A percentile compares a stretch with the other conserved stretches of the same genome.
Evolutionary conservation across 37 sponge, comb jelly and placozoan genomes (phyloP).

Genomic region (Aphrocallistes beatrix): DNA sequence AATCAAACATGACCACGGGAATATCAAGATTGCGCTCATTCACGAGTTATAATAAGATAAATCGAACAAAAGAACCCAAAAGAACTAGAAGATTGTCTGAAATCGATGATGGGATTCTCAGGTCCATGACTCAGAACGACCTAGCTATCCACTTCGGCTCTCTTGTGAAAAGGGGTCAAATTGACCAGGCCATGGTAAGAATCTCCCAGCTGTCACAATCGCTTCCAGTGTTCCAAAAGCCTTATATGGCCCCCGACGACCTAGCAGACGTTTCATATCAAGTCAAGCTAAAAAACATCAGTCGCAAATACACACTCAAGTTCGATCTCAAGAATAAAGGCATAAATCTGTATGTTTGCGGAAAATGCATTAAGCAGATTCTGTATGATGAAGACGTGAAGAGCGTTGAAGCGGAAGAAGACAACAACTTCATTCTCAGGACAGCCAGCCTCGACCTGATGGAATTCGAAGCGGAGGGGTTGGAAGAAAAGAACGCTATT

Average conservation of each 20-base stretch:
- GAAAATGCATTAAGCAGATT: not conserved
- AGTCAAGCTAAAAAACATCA: not conserved
- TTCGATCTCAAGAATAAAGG: not conserved
- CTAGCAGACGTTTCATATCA: not conserved
- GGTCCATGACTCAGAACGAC: not conserved
- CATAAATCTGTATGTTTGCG: not conserved
- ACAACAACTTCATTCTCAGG: not conserved
- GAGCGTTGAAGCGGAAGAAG: not conserved
- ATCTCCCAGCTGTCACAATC: not conserved
- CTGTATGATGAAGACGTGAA: not conserved
- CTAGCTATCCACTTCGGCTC: conserved; percentile 1
- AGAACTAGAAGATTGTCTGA: not conserved
- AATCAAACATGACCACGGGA: no score
- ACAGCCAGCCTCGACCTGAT: not conserved
- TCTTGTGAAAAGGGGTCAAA: not conserved
- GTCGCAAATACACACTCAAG: not conserved
- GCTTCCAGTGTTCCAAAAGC: not conserved
- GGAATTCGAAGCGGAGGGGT: conserved; percentile 3
- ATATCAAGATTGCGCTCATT: no score
- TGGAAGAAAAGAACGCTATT: not conserved
- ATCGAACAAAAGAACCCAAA: no score
- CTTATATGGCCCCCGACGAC: not conserved
- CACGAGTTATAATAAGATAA: no score
- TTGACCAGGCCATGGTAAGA: not conserved
- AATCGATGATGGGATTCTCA: not conserved